These are phyloP conservation scores for Halcyon leucocephala DNA, from an alignment of 2,797 vertebrate genomes.

Conservation along the genomic window DNA sequence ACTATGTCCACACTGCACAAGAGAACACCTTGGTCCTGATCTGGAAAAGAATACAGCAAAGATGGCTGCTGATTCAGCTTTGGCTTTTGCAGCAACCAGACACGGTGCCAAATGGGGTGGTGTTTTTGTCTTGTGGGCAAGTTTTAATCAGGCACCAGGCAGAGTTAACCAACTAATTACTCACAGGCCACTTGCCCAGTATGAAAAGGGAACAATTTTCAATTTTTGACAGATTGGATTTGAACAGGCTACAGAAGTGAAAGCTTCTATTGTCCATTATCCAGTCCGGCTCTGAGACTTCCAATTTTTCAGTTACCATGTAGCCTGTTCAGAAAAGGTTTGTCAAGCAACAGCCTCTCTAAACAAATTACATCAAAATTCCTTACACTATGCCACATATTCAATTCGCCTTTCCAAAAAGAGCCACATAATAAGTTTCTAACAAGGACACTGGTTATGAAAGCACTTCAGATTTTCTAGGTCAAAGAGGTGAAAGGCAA, in stretches of 20 bases:
- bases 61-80: neutral
- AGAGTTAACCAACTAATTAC: conserved; percentile 39
- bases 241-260: conserved; percentile 36
- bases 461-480: conserved; percentile 23
- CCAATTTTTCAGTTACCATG: conserved; percentile 5
- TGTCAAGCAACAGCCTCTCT: conserved; percentile 32
- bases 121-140: conserved; percentile 9
- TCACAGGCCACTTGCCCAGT: conserved; percentile 14
- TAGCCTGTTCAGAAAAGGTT: conserved; percentile 34
- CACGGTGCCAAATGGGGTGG: neutral
- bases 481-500: conserved; percentile 39
- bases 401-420: conserved; percentile 25
- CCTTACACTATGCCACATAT: conserved; percentile 1
- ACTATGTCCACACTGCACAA: neutral
- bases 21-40: neutral
- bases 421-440: conserved; percentile 33
- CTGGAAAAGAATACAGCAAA: neutral
- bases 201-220: conserved; percentile 39
- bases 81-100: neutral
- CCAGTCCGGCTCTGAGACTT: neutral
- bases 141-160: conserved; percentile 8
- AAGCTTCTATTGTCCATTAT: conserved; percentile 57
- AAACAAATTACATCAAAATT: conserved; percentile 49
- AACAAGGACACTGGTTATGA: conserved; percentile 29
- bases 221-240: conserved; percentile 17